Percentiles rank a stretch among this genome's conserved stretches.
Evolutionary conservation across 2,888 invertebrate genomes (phyloP).

Genomic region (Cetonia aurata): DNA sequence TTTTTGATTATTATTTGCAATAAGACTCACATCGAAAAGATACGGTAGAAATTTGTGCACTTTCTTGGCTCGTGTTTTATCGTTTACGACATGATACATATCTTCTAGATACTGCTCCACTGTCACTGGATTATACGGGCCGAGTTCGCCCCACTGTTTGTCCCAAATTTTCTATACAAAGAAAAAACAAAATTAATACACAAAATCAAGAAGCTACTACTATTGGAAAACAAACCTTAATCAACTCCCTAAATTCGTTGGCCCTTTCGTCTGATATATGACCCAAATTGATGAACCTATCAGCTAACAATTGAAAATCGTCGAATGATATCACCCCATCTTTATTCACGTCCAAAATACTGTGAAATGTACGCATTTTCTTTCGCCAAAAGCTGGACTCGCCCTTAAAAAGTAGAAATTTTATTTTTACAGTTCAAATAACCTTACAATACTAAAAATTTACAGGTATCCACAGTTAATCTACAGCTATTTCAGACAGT

Average conservation of each 20-base stretch:
- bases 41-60: slow-evolving; percentile 85
- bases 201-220: neutral
- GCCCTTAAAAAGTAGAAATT: slow-evolving; percentile 61
- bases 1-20: neutral
- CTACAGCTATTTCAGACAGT: no score
- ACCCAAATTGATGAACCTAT: slow-evolving; percentile 81
- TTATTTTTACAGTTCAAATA: no score
- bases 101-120: slow-evolving; percentile 86
- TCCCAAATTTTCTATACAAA: slow-evolving; percentile 79
- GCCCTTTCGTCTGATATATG: slow-evolving; percentile 77
- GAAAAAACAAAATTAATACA: slow-evolving; percentile 6
- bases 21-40: slow-evolving; percentile 77
- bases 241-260: slow-evolving; percentile 77
- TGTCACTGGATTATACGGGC: slow-evolving; percentile 84
- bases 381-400: slow-evolving; percentile 82
- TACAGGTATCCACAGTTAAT: no score
- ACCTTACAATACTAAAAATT: no score
- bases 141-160: slow-evolving; percentile 85
- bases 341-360: slow-evolving; percentile 85
- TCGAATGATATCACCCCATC: slow-evolving; percentile 88
- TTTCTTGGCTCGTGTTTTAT: slow-evolving; percentile 79
- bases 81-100: slow-evolving; percentile 86
- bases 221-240: slow-evolving; percentile 71
- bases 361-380: slow-evolving; percentile 88
- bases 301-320: slow-evolving; percentile 81